Conservation (phyloP, 2,888 invertebrate species). For the Hypomecis punctinalis region DNA sequence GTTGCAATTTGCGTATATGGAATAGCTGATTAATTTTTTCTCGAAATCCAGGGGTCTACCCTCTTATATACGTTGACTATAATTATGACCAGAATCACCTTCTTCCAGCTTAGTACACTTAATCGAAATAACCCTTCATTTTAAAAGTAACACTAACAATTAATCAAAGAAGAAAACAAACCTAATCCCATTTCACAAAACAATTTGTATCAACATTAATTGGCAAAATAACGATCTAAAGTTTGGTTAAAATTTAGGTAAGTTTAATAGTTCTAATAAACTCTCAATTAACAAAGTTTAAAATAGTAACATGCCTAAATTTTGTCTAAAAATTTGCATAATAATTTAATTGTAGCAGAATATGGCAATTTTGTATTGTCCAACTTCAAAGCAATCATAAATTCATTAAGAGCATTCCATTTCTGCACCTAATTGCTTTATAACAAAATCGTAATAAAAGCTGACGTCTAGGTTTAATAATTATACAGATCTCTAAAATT, state of each 20-base stretch:
- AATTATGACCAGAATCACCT: no score
- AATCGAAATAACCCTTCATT: no score
- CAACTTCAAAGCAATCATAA: conserved; percentile 1
- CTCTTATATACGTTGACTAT: no score
- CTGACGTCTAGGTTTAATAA: conserved; percentile 21
- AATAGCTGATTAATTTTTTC: no score
- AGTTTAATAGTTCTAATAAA: neutral
- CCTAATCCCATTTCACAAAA: no score
- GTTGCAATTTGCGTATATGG: no score
- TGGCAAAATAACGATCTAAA: no score
- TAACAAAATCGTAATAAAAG: conserved; percentile 5
- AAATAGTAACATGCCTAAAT: neutral
- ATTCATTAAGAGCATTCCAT: conserved; percentile 8
- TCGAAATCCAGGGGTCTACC: no score
- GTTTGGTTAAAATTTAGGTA: neutral
- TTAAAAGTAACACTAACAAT: no score
- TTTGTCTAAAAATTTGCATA: neutral
- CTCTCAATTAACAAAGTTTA: neutral
- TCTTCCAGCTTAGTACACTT: no score
- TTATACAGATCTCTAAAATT: conserved; percentile 11
- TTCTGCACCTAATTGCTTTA: conserved; percentile 22
- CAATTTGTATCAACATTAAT: no score
- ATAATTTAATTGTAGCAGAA: neutral
- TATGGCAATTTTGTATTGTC: neutral
- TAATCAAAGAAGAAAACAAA: no score